phyloP scores from a whole-genome alignment of 2,113 vertebrate species.

The Brachionichthys hirsutus region DNA sequence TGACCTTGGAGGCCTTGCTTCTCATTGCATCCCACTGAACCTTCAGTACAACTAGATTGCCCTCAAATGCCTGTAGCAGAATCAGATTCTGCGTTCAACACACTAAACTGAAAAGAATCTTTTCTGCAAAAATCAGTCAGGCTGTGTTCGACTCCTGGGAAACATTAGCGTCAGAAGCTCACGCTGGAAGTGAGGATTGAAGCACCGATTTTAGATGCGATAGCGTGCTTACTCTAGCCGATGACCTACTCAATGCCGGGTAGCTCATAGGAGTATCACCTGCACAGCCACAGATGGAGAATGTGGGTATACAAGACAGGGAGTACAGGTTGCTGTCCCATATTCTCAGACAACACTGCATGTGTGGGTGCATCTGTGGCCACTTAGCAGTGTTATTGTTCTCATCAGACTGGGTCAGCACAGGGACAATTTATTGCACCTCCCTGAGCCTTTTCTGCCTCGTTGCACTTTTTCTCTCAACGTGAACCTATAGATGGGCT shows the following conservation, averaged over 20 bases:
- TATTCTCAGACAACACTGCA: slow-evolving; percentile 31
- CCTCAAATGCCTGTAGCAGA: slow-evolving; percentile 28
- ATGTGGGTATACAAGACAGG: slow-evolving; percentile 21
- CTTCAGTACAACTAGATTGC: slow-evolving; percentile 50
- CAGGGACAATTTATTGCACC: slow-evolving; percentile 29
- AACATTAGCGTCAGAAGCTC: slow-evolving; percentile 16
- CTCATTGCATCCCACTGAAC: slow-evolving; percentile 47
- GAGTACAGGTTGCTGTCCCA: slow-evolving; percentile 21
- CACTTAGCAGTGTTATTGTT: slow-evolving; percentile 37
- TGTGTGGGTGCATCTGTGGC: slow-evolving; percentile 33
- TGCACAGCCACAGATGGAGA: slow-evolving; percentile 21
- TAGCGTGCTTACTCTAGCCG: slow-evolving; percentile 18
- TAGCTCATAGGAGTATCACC: slow-evolving; percentile 34
- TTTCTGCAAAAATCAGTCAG: slow-evolving; percentile 33
- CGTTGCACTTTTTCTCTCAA: slow-evolving; percentile 2
- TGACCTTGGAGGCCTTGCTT: slow-evolving; percentile 48
- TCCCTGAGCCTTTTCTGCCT: slow-evolving; percentile 19
- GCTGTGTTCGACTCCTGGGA: background rate
- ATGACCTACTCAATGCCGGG: slow-evolving; percentile 25
- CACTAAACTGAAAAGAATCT: slow-evolving; percentile 49
- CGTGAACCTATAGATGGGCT: slow-evolving; percentile 16
- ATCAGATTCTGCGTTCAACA: slow-evolving; percentile 56
- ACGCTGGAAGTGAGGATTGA: slow-evolving; percentile 21
- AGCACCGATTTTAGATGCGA: slow-evolving; percentile 20
- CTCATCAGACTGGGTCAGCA: slow-evolving; percentile 38